A percentile compares a stretch with the other conserved stretches of the same genome.
These are phyloP conservation scores for Actinia equina DNA, from an alignment of 64 coral and sea anemone species.

Conservation along the genomic window DNA sequence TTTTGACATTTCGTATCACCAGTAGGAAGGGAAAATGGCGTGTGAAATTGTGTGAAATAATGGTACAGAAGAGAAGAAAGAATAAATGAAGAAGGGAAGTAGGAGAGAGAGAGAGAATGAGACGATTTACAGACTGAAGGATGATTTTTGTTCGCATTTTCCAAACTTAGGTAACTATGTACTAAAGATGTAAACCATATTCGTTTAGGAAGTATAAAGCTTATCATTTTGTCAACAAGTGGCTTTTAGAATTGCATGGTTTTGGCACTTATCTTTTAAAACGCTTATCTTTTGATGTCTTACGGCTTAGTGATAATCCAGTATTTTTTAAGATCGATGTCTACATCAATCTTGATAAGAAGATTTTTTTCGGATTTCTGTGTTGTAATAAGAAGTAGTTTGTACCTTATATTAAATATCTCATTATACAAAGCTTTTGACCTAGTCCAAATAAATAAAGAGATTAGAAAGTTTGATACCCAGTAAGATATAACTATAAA, in stretches of 20 bases:
- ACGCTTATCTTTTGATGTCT: not conserved
- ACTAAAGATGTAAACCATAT: not conserved
- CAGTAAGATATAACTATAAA: too few species aligned
- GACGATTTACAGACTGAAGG: too few species aligned
- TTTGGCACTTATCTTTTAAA: not conserved
- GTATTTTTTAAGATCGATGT: not conserved
- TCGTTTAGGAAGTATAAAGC: not conserved
- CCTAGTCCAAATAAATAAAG: too few species aligned
- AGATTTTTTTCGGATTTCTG: not conserved
- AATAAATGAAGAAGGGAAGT: not conserved
- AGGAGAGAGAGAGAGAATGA: not conserved
- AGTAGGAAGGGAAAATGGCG: not conserved
- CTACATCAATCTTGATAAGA: not conserved
- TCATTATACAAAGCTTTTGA: too few species aligned
- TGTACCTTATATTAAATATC: not conserved
- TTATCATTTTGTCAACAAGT: constrained; percentile 3
- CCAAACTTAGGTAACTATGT: not conserved
- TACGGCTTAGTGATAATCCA: not conserved
- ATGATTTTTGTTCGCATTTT: not conserved
- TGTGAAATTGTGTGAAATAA: not conserved
- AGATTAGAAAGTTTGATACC: too few species aligned
- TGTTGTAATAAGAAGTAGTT: not conserved
- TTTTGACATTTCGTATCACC: not conserved
- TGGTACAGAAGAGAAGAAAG: not conserved
- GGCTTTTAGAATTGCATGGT: not conserved